Conservation (phyloP, 2,113 vertebrate species). For the Trematocara marginatum region DNA sequence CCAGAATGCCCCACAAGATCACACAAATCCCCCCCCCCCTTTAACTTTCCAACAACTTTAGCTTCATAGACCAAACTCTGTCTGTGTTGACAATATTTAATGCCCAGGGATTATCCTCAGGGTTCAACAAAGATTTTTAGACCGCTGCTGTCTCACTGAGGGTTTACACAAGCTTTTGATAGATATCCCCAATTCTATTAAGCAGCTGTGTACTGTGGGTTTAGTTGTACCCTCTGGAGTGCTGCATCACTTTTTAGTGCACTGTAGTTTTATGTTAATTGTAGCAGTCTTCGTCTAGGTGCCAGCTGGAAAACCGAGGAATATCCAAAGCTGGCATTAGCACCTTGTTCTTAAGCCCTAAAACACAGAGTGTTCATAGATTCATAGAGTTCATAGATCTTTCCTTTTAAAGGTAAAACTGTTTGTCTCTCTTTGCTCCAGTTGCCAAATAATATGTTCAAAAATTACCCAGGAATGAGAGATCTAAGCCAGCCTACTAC, state of each 20-base stretch:
- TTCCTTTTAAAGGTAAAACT: slow-evolving; percentile 9
- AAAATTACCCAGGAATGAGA: not conserved
- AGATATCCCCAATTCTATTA: slow-evolving; percentile 59
- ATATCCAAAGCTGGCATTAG: slow-evolving; percentile 48
- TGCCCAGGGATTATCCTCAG: slow-evolving; percentile 56
- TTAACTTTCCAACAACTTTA: slow-evolving; percentile 53
- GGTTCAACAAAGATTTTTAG: slow-evolving; percentile 54
- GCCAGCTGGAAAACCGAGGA: slow-evolving; percentile 37
- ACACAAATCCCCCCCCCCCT: slow-evolving; percentile 40
- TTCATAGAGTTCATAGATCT: not conserved
- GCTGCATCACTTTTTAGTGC: slow-evolving; percentile 52
- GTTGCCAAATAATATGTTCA: slow-evolving; percentile 11
- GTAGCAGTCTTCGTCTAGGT: slow-evolving; percentile 18
- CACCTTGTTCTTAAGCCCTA: slow-evolving; percentile 31
- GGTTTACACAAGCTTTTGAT: slow-evolving; percentile 64
- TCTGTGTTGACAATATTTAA: slow-evolving; percentile 72
- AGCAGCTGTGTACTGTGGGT: slow-evolving; percentile 54
- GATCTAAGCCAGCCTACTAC: not conserved
- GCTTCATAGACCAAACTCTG: slow-evolving; percentile 54
- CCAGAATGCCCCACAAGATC: slow-evolving; percentile 55
- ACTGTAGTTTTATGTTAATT: slow-evolving; percentile 46
- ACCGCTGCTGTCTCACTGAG: slow-evolving; percentile 39
- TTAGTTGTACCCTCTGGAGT: slow-evolving; percentile 39
- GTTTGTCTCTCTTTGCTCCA: not conserved
- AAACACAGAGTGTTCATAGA: slow-evolving; percentile 15